Percentiles rank a stretch among this genome's conserved stretches.
Evolutionary conservation across 30 jellyfish, hydroid and myxozoan species (phyloP).

Genomic region (Hydractinia echinata): DNA sequence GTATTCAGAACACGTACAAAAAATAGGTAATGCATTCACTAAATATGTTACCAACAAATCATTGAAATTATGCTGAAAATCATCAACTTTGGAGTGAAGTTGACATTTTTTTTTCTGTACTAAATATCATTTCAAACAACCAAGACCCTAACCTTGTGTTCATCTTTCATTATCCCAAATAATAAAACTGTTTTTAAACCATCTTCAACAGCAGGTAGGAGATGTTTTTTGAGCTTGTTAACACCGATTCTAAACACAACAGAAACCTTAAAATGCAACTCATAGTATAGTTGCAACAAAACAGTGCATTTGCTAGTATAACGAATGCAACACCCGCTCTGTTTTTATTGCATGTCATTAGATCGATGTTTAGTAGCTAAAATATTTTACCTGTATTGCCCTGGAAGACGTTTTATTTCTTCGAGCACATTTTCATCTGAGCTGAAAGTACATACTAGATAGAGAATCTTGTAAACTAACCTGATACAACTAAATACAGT

Average conservation of each 20-base stretch:
- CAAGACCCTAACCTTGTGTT: slow-evolving; percentile 30
- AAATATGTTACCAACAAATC: no score
- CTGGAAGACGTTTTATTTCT: slow-evolving; percentile 46
- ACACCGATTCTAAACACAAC: slow-evolving; percentile 44
- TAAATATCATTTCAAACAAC: no score
- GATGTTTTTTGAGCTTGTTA: slow-evolving; percentile 30
- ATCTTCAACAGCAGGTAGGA: slow-evolving; percentile 35
- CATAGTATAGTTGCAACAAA: not conserved
- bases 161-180: slow-evolving; percentile 46
- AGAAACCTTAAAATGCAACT: not conserved
- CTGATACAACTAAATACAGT: no score
- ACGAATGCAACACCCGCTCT: not conserved
- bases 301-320: not conserved
- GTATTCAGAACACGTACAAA: no score
- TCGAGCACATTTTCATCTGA: slow-evolving; percentile 27
- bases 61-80: no score
- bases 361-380: not conserved
- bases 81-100: no score
- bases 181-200: slow-evolving; percentile 70
- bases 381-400: slow-evolving; percentile 44
- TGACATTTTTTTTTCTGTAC: no score
- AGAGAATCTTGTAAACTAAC: no score
- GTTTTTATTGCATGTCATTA: not conserved
- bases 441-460: slow-evolving; percentile 3
- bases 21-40: no score